These are phyloP conservation scores for Alethe castanea DNA, from an alignment of 2,113 vertebrate species.

Conservation along the genomic window DNA sequence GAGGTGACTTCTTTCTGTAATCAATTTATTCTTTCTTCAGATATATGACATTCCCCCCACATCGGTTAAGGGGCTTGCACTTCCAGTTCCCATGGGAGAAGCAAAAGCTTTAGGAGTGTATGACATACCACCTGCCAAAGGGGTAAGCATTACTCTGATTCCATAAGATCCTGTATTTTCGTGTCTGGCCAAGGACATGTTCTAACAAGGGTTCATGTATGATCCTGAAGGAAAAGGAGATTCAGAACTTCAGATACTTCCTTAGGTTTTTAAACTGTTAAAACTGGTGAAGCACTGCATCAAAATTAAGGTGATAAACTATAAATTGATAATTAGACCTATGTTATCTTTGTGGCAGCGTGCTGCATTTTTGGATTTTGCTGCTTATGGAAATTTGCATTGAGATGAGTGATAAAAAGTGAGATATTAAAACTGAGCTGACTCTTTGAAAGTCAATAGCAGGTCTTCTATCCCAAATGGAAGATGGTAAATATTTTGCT, in stretches of 20 bases:
- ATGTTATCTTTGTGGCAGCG: not conserved
- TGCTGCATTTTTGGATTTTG: not conserved
- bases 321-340: not conserved
- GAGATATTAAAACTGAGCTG: not conserved
- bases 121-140: slow-evolving; percentile 83
- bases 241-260: not conserved
- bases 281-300: not conserved
- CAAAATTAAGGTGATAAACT: not conserved
- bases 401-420: not conserved
- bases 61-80: slow-evolving; percentile 68
- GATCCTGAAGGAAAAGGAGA: not conserved
- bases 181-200: not conserved
- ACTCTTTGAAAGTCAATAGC: not conserved
- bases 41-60: slow-evolving; percentile 90
- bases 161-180: not conserved
- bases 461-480: not conserved
- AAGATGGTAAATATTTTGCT: not conserved
- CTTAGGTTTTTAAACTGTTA: not conserved
- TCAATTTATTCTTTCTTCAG: slow-evolving; percentile 64
- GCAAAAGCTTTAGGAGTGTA: slow-evolving; percentile 83
- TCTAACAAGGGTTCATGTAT: not conserved
- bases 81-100: slow-evolving; percentile 65
- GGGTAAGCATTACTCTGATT: slow-evolving; percentile 65
- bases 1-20: not conserved
- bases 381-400: not conserved